phyloP scores from a whole-genome alignment of 2,888 invertebrate genomes.

The Furcula furcula region DNA sequence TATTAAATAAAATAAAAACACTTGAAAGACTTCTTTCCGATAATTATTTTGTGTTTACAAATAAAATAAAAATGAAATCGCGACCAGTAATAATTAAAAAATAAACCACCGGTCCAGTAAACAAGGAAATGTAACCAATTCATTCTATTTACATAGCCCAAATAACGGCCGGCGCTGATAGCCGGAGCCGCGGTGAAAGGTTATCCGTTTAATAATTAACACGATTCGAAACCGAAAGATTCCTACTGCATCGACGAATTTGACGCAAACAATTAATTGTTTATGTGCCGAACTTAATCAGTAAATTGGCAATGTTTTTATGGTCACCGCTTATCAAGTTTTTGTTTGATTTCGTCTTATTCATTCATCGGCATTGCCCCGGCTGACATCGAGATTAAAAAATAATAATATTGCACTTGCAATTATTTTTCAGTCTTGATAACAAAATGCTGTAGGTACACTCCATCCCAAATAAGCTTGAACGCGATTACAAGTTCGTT shows the following conservation, averaged over 20 bases:
- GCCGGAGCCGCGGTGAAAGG: slow-evolving; percentile 50
- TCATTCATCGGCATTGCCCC: too few species aligned
- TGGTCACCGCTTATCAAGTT: background rate
- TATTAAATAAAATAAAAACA: too few species aligned
- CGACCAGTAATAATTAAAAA: slow-evolving; percentile 3
- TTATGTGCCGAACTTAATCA: background rate
- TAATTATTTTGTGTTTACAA: too few species aligned
- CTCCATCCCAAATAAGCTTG: too few species aligned
- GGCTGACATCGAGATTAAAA: too few species aligned
- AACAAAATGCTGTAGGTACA: too few species aligned
- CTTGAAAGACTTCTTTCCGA: too few species aligned
- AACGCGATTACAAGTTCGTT: too few species aligned
- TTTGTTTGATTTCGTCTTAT: background rate
- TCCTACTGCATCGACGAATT: slow-evolving; percentile 23
- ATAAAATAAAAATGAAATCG: too few species aligned
- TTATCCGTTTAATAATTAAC: slow-evolving; percentile 56
- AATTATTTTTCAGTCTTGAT: too few species aligned
- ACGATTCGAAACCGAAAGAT: slow-evolving; percentile 42
- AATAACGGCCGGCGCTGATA: slow-evolving; percentile 42
- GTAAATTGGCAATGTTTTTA: background rate
- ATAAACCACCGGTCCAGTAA: slow-evolving; percentile 23
- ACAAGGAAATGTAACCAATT: slow-evolving; percentile 38
- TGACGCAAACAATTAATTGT: slow-evolving; percentile 34
- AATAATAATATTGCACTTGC: too few species aligned
- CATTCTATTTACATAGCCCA: slow-evolving; percentile 51